A percentile compares a stretch with the other conserved stretches of the same genome.
phyloP scores from a whole-genome alignment of 2,888 invertebrate species.

The Caenorhabditis japonica region DNA sequence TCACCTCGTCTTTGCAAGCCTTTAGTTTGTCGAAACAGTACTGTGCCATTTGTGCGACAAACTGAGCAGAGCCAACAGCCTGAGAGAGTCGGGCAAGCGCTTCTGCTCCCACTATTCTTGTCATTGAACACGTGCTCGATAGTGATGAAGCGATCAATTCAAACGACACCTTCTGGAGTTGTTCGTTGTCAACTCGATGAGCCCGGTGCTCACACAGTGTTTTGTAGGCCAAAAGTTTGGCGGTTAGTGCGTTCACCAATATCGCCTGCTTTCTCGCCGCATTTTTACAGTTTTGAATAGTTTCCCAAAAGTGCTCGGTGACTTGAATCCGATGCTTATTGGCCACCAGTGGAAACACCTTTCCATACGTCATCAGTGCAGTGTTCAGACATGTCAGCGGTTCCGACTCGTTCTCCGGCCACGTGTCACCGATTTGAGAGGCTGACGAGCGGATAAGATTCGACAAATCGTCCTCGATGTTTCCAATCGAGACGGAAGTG shows the following conservation, averaged over 20 bases:
- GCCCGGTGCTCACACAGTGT: conserved; percentile 62
- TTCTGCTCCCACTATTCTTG: conserved; percentile 94
- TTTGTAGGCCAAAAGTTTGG: conserved; percentile 89
- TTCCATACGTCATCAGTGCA: conserved; percentile 90
- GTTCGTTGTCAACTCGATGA: conserved; percentile 63
- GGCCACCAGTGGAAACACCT: conserved; percentile 91
- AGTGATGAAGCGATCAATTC: conserved; percentile 78
- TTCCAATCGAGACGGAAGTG: conserved; percentile 87
- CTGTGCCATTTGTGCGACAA: conserved; percentile 90
- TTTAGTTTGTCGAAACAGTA: conserved; percentile 87
- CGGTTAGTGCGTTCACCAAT: conserved; percentile 95
- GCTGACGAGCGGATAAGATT: conserved; percentile 81
- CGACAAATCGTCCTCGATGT: conserved; percentile 95
- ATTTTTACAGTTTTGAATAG: conserved; percentile 81
- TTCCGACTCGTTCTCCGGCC: conserved; percentile 83
- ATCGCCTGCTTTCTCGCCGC: conserved; percentile 60
- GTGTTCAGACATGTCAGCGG: conserved; percentile 96
- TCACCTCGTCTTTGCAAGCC: conserved; percentile 87
- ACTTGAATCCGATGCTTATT: conserved; percentile 94
- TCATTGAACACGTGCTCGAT: conserved; percentile 81
- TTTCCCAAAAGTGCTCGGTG: conserved; percentile 95
- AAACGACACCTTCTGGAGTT: conserved; percentile 77
- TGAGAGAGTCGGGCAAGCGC: conserved; percentile 93
- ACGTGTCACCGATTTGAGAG: conserved; percentile 54
- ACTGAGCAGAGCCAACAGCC: conserved; percentile 86